Base-by-base conservation (phyloP, 2,797 vertebrate species). In the Remorina albescens region DNA sequence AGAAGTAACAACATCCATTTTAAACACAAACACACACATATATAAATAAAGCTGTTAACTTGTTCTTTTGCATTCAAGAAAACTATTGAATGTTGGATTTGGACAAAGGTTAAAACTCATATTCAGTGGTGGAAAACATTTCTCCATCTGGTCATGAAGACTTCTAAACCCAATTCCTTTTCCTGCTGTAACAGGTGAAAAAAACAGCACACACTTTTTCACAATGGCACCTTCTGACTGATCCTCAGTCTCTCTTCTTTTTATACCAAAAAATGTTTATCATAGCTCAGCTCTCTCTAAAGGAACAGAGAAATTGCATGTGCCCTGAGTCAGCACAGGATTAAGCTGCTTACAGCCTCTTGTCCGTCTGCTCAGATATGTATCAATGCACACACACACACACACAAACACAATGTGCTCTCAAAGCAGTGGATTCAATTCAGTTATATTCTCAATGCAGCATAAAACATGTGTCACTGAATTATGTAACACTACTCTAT, bases 311-410 rank as follows among this genome's bases (percentile, higher is more conserved):
- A 70, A 82, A 71, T 56, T 74, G 73, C 71, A 56, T 55, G 75
- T 74, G 69, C 71, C 83, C 84, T 87, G 89, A 91, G 83, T 93
- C 90, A 91, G 91, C 85, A 26, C 54, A 67, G 66, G 60, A 64
- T 86, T 92, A 92, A 94, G 91, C 83, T 83, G 91, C 92, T 93
- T 94, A 94, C 62, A 54, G 70, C 81, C 54, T 80, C 65, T 23
- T 9, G 36, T 84, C 79, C 59, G 75, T 88, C 84, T 88, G 71
- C 82, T 87, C 46, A 83, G 86, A 86, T 89, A 85, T 89, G 83
- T 86, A 91, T 89, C 82, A 71, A 73, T 80, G 60, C 69, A 37
- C 36, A 71, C 36, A n/a, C 19, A 8, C 19, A 61, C 26, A 9
- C 42, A 30, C 42, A 44, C 18, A 71, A 7, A 44, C n/a, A 47